Percentiles rank a stretch among this genome's conserved stretches.
These are phyloP conservation scores for Tauraco hartlaubi DNA, from an alignment of 2,797 vertebrate species.

Conservation along the genomic window DNA sequence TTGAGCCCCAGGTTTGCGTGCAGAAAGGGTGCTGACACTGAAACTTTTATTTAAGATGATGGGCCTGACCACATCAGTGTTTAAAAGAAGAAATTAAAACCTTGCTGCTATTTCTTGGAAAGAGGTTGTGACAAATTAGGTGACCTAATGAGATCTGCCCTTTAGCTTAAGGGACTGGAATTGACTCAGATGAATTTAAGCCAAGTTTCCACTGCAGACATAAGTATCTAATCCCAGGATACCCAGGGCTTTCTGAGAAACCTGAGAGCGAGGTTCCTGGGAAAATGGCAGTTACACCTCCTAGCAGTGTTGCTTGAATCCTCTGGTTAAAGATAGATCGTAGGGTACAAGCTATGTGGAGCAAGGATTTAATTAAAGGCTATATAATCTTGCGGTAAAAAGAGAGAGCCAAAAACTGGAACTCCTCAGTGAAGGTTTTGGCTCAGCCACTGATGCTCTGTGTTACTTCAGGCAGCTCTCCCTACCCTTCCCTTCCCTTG, in stretches of 20 bases:
- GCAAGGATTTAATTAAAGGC: background rate
- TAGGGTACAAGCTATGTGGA: background rate
- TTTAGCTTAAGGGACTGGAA: background rate
- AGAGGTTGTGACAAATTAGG: background rate
- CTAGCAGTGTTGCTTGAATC: background rate
- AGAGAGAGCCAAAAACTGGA: background rate
- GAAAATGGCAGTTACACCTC: background rate
- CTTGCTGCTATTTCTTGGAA: background rate
- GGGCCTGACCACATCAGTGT: background rate
- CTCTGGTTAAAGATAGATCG: background rate
- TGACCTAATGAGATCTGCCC: background rate
- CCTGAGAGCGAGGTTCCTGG: background rate
- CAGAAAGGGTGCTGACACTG: background rate
- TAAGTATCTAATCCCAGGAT: background rate
- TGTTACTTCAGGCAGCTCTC: background rate
- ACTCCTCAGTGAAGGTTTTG: background rate
- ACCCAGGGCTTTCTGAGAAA: constrained; percentile 7
- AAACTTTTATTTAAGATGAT: background rate
- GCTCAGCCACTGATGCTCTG: background rate
- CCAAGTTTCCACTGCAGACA: constrained; percentile 32
- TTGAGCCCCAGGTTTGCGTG: background rate
- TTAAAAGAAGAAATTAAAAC: background rate
- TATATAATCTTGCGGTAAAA: background rate
- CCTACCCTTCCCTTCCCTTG: background rate
- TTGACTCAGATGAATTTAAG: background rate